Evolutionary conservation across 2,888 invertebrate species (phyloP).

Genomic region (Chloroclystis v-ata): DNA sequence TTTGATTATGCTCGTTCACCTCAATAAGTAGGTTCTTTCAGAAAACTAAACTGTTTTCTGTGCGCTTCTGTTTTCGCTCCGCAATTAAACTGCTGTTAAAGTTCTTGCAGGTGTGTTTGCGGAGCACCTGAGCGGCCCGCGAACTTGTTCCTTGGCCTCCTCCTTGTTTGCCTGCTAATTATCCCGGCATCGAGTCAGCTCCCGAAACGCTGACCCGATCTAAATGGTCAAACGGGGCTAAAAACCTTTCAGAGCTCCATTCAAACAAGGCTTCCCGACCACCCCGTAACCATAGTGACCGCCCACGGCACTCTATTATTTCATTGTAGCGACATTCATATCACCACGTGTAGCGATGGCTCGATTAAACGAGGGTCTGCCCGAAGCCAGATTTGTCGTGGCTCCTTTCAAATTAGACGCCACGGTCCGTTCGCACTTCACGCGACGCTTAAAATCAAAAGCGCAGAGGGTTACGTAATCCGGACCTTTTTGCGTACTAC

Average conservation of each 20-base stretch:
- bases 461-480: constrained; percentile 76
- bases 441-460: constrained; percentile 76
- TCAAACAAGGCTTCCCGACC: constrained; percentile 59
- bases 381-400: constrained; percentile 75
- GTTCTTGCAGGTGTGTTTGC: constrained; percentile 75
- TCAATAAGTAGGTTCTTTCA: constrained; percentile 65
- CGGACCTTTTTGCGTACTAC: constrained; percentile 71
- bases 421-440: constrained; percentile 66
- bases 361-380: constrained; percentile 69
- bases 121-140: constrained; percentile 71
- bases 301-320: constrained; percentile 61
- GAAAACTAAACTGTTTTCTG: constrained; percentile 68
- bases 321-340: constrained; percentile 76
- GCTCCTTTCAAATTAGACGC: constrained; percentile 73
- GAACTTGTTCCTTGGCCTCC: constrained; percentile 63
- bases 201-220: constrained; percentile 66
- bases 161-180: constrained; percentile 77
- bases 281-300: constrained; percentile 69
- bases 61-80: constrained; percentile 72
- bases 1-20: constrained; percentile 48
- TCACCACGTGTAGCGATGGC: constrained; percentile 63
- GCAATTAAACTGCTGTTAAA: constrained; percentile 78
- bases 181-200: constrained; percentile 62
- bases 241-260: constrained; percentile 62
- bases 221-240: constrained; percentile 68